Evolutionary conservation across 2,113 vertebrate genomes (phyloP), one percentile per base, ranked within the genome.

Genomic region (Todiramphus saurophagus): DNA sequence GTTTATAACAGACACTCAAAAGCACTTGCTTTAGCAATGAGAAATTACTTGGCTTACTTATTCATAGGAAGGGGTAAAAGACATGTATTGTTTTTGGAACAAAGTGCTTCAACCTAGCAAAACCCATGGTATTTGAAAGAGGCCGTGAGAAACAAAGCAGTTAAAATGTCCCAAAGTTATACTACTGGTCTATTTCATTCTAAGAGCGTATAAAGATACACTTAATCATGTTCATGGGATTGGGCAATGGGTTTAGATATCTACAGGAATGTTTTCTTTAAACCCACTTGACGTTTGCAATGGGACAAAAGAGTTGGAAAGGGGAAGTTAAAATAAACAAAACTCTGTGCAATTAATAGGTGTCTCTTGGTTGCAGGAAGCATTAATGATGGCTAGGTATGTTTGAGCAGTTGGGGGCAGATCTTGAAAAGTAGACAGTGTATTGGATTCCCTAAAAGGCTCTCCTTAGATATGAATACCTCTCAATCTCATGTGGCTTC

Each of bases 81-180:
- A 66, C 27, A 5, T 31, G 18, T 84, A 75, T 78, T 94, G 66
- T 86, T 94, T 92, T 59, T 79, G 79, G 87, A 93, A 92, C 46
- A 72, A 87, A 75, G 48, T 79, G 33, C 87, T 94, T 89, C 70
- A 89, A 35, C 39, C 58, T 66, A 87, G 90, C 18, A 92, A 93
- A 95, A 53, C 0, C 12, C 27, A 16, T 55, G 37, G 60, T 78
- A 67, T 94, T 92, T 92, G 51, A 85, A 86, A 89, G 19, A 85
- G 35, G 13, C 43, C 76, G 46, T 91, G 89, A 69, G 90, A 91
- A 85, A 93, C 72, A 96, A 89, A 94, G 70, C 72, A 89, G 56
- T 92, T 90, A 81, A 96, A 96, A 81, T 37, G 81, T 89, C 74
- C 74, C 82, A 69, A 80, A 90, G n/a, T 90, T 97, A 55, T 76